Base-by-base conservation (phyloP, 2,888 invertebrate genomes). In the Buathra laborator region DNA sequence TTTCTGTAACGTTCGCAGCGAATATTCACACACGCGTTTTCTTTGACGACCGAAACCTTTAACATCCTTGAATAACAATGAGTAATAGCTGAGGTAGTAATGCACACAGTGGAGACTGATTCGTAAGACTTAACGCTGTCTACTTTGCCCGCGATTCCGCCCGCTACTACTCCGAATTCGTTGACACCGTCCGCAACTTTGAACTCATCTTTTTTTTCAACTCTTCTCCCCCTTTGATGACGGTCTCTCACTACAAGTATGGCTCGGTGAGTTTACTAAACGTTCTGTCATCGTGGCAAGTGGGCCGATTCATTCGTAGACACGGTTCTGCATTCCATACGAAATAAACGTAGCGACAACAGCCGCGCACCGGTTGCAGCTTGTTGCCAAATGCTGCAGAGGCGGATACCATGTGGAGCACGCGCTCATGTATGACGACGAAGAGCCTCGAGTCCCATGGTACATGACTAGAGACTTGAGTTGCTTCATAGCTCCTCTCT, bases 311-410 rank as follows among this genome's bases (percentile, higher is more conserved):
- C 70, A 62, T 83, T 37, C 83, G 79, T 75, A 62, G 53, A 53
- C 83, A 64, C 32, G 74, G 83, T 74, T 83, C 68, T 75, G 83
- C 78, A 83, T 83, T 79, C 83, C 79, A 68, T 51, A 16, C 62
- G 12, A 37, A 79, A 75, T 77, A 77, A 76, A 77, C 77, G 62
- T 14, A 74, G 59, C 37, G 10, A 59, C 46, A 19, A 44, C 6
- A 19, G 64, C 59, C 29, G 51, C 53, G 19, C 19, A 66, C 48
- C 59, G 62, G 51, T 79, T 74, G 68, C 83, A 51, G 68, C 24
- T 53, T 51, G 44, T 19, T 74, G 78, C 67, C 67, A 78, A 72
- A 68, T 64, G 43, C 64, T 32, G 32, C 37, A 62, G 46, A 29
- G 83, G 83, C 79, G 83, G 67, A 19, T 37, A 79, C 83, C 83